phyloP scores from a whole-genome alignment of 2,888 invertebrate species.

The Synergus japonicus region DNA sequence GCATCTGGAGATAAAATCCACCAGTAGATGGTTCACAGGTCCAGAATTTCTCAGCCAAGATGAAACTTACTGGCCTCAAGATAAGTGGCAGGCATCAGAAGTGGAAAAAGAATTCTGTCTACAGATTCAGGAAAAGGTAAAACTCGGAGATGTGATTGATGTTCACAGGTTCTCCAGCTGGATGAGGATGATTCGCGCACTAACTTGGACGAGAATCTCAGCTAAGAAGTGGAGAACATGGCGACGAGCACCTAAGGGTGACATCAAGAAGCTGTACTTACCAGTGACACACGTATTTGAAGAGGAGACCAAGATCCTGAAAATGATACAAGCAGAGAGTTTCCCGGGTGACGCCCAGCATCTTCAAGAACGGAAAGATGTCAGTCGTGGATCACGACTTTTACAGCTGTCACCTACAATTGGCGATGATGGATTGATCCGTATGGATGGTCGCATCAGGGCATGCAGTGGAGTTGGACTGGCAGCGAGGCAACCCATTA shows the following conservation, averaged over 20 bases:
- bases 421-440: not conserved
- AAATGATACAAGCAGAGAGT: not conserved
- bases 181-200: not conserved
- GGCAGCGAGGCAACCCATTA: not conserved
- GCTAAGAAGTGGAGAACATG: not conserved
- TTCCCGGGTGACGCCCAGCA: not conserved
- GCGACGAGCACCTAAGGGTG: not conserved
- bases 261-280: not conserved
- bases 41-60: not conserved
- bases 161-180: not conserved
- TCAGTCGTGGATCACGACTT: not conserved
- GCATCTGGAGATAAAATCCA: not conserved
- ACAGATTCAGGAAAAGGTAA: not conserved
- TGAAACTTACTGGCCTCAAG: not conserved
- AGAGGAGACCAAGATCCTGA: not conserved
- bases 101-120: no score
- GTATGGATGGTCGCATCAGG: not conserved
- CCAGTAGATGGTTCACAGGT: not conserved
- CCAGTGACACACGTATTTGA: no score
- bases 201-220: not conserved
- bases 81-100: not conserved
- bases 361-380: not conserved
- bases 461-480: not conserved
- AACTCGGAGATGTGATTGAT: not conserved
- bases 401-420: no score